phyloP scores from a whole-genome alignment of 2,797 vertebrate species.

The Erpetoichthys calabaricus region DNA sequence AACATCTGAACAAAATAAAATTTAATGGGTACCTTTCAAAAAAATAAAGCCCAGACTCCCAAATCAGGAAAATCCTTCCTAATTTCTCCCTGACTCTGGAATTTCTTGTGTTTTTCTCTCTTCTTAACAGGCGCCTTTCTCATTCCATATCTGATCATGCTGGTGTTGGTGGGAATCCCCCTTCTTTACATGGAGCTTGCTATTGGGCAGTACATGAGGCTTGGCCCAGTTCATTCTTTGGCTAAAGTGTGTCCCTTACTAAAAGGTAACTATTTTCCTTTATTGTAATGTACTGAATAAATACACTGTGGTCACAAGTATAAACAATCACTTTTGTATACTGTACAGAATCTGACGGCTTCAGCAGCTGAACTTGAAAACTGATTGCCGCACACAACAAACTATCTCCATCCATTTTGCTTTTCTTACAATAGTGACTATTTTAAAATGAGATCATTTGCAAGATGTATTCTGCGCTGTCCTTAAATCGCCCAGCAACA shows the following conservation, averaged over 20 bases:
- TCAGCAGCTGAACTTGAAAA: neutral
- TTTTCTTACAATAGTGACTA: neutral
- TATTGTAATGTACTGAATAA: neutral
- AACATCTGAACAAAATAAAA: too few species aligned
- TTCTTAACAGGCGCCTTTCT: constrained; percentile 46
- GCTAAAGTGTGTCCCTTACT: constrained; percentile 46
- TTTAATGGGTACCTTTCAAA: too few species aligned
- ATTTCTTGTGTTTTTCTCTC: neutral
- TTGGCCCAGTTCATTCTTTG: constrained; percentile 48
- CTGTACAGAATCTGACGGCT: neutral
- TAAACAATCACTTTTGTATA: neutral
- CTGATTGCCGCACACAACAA: neutral
- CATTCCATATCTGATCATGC: constrained; percentile 54
- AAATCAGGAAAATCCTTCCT: neutral
- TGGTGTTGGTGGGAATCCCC: constrained; percentile 52
- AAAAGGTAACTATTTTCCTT: constrained; percentile 38
- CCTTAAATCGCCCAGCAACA: too few species aligned
- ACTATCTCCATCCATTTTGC: neutral
- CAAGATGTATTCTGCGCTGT: too few species aligned
- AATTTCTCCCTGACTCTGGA: neutral
- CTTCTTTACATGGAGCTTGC: constrained; percentile 56
- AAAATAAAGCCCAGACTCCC: too few species aligned
- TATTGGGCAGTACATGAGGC: constrained; percentile 47
- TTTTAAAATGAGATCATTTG: too few species aligned
- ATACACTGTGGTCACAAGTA: neutral